Conservation (phyloP, 2,797 vertebrate genomes). For the Malacoraja senta region DNA sequence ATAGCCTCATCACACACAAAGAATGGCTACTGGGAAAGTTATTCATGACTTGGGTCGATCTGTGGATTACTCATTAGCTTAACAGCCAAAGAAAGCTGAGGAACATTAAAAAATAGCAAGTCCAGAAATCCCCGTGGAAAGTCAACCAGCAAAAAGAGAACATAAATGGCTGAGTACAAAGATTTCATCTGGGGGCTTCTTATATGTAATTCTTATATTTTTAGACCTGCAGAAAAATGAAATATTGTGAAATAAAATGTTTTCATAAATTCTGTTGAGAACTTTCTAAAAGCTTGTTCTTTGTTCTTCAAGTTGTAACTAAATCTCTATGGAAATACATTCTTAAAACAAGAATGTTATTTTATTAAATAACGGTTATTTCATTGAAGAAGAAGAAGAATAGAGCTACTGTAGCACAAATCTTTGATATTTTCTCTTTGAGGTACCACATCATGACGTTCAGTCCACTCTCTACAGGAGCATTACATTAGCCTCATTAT, state of each 20-base stretch:
- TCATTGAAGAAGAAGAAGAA: slow-evolving; percentile 26
- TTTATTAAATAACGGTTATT: not conserved
- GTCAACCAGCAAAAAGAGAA: not conserved
- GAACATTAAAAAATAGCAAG: not conserved
- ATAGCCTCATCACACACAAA: not conserved
- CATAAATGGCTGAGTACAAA: not conserved
- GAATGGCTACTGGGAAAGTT: not conserved
- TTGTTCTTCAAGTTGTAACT: not conserved
- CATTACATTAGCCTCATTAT: not conserved
- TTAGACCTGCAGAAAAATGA: not conserved
- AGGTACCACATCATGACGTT: not conserved
- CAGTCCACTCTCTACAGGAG: not conserved
- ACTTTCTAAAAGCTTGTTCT: not conserved
- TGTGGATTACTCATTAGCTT: not conserved
- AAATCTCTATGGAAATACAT: not conserved
- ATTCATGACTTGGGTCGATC: not conserved
- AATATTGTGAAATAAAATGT: not conserved
- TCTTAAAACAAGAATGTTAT: not conserved
- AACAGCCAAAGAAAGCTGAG: not conserved
- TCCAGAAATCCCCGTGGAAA: too few relatives aligned
- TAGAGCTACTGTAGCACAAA: slow-evolving; percentile 2
- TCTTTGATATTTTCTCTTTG: slow-evolving; percentile 6
- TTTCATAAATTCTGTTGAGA: not conserved
- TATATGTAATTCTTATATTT: too few relatives aligned
- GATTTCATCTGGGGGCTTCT: not conserved